These are phyloP conservation scores for Scomber japonicus DNA, from an alignment of 2,113 vertebrate genomes.

Conservation along the genomic window DNA sequence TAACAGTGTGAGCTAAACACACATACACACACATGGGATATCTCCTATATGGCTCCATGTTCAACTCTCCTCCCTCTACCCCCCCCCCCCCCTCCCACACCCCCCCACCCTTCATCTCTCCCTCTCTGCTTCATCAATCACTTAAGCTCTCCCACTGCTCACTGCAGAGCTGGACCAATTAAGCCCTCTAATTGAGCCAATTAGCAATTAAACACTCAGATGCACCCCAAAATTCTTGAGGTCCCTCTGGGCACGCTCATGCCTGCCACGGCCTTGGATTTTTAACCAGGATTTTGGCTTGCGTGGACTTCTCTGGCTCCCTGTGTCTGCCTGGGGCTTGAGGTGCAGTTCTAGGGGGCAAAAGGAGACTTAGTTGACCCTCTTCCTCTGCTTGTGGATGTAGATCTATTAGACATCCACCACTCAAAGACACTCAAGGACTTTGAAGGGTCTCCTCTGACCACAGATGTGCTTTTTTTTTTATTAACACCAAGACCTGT, in stretches of 20 bases:
- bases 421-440: slow-evolving; percentile 14
- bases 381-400: background rate
- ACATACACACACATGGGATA: background rate
- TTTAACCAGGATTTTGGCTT: slow-evolving; percentile 22
- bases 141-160: slow-evolving; percentile 60
- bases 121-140: slow-evolving; percentile 72
- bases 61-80: slow-evolving; percentile 13
- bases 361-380: background rate
- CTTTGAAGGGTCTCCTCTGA: slow-evolving; percentile 33
- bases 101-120: background rate
- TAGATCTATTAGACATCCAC: slow-evolving; percentile 36
- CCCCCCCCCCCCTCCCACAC: background rate
- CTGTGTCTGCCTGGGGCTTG: background rate
- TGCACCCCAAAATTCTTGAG: slow-evolving; percentile 64
- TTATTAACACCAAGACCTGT: slow-evolving; percentile 49
- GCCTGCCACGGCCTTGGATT: slow-evolving; percentile 45
- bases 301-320: slow-evolving; percentile 11
- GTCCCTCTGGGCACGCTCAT: slow-evolving; percentile 39
- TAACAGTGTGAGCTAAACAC: slow-evolving; percentile 16
- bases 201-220: slow-evolving; percentile 78
- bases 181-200: slow-evolving; percentile 67
- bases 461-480: slow-evolving; percentile 25
- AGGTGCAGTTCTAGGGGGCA: slow-evolving; percentile 16
- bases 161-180: slow-evolving; percentile 67
- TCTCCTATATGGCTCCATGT: slow-evolving; percentile 11